Percentiles rank a stretch among this genome's conserved stretches.
Evolutionary conservation across 2,113 vertebrate genomes (phyloP).

Genomic region (Rhinogobius similis): DNA sequence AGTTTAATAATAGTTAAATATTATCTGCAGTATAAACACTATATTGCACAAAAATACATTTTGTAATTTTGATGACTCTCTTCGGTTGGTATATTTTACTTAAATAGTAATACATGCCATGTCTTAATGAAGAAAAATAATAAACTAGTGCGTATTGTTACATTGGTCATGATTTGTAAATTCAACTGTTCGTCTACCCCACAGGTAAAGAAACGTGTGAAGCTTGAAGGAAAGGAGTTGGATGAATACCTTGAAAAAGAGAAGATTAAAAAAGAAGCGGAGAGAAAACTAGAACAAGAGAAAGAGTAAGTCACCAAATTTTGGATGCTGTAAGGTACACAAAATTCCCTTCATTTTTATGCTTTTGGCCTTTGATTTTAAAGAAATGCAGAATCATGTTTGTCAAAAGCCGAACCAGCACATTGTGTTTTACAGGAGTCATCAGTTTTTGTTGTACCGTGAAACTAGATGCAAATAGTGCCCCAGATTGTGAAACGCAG

Average conservation of each 20-base stretch:
- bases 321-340: not conserved
- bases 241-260: slow-evolving; percentile 96
- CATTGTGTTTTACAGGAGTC: not conserved
- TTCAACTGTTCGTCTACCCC: not conserved
- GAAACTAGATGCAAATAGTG: slow-evolving; percentile 25
- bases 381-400: not conserved
- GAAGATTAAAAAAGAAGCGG: slow-evolving; percentile 95
- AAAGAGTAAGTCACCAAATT: slow-evolving; percentile 87
- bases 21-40: too few species aligned
- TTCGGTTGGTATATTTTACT: too few species aligned
- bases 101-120: too few species aligned
- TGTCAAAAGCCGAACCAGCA: slow-evolving; percentile 13
- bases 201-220: slow-evolving; percentile 92
- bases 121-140: too few species aligned
- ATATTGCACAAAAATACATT: too few species aligned
- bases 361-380: not conserved
- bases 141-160: not conserved
- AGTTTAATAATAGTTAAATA: too few species aligned
- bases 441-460: slow-evolving; percentile 8
- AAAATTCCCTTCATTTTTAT: not conserved
- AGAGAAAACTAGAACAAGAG: slow-evolving; percentile 97
- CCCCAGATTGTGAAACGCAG: slow-evolving; percentile 1
- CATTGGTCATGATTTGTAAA: too few species aligned
- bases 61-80: too few species aligned
- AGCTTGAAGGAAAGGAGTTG: slow-evolving; percentile 95